Conservation (phyloP, 2,797 vertebrate species). For the Silurus lanzhouensis region DNA sequence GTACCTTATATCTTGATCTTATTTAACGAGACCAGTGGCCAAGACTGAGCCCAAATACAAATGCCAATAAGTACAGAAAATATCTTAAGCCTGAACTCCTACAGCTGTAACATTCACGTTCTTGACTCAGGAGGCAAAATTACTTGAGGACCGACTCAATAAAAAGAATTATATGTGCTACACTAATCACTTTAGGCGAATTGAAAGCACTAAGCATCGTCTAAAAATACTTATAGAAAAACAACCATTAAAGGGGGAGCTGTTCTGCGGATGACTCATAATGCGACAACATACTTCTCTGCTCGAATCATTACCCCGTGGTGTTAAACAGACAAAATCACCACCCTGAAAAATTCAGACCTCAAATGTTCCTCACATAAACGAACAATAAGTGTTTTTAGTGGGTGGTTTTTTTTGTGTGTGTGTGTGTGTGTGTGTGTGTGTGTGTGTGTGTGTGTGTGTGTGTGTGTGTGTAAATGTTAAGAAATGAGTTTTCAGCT, state of each 20-base stretch:
- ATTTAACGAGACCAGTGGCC: not conserved
- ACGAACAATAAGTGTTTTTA: too few species aligned
- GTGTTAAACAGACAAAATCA: not conserved
- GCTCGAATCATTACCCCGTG: not conserved
- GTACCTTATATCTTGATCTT: not conserved
- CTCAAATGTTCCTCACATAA: not conserved
- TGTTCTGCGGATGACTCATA: constrained; percentile 26
- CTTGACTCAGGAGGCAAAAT: not conserved
- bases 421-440: too few species aligned
- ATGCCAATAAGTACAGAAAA: not conserved
- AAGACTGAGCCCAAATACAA: not conserved
- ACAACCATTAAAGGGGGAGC: not conserved
- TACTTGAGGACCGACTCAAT: constrained; percentile 14
- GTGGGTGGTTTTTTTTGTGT: not conserved
- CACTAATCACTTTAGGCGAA: constrained; percentile 39
- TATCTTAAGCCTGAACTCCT: not conserved
- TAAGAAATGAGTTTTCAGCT: not conserved
- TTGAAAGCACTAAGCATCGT: not conserved
- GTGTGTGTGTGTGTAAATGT: too few species aligned
- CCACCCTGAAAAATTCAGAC: not conserved
- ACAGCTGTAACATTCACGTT: not conserved
- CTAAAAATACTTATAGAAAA: constrained; percentile 24
- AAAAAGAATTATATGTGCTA: constrained; percentile 28
- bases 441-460: too few species aligned
- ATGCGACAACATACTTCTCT: not conserved